Evolutionary conservation across 1,140 invertebrate species (phyloP).

Genomic region (Coelopa frigida): DNA sequence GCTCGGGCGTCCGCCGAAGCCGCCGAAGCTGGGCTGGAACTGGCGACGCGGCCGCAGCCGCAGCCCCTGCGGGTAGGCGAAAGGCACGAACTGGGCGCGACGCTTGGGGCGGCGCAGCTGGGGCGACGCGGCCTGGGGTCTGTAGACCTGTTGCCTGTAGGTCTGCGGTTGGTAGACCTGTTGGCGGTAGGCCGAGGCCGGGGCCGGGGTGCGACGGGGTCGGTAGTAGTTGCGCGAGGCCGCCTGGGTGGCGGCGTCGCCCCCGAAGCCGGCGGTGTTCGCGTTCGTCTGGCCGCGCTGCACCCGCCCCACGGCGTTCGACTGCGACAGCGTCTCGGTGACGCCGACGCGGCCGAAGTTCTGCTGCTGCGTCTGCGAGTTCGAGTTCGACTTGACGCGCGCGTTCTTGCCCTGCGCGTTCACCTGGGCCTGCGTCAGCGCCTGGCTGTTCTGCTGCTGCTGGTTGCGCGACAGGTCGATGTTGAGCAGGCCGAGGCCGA

Average conservation of each 20-base stretch:
- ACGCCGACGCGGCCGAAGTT: constrained; percentile 26
- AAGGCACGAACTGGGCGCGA: constrained; percentile 30
- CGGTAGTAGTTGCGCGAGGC: too few relatives aligned
- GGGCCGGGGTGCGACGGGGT: constrained; percentile 15
- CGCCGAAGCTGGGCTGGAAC: constrained; percentile 19
- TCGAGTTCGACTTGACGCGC: constrained; percentile 22
- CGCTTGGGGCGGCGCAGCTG: constrained; percentile 24
- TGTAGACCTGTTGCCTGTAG: too few relatives aligned
- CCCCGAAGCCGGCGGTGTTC: constrained; percentile 23
- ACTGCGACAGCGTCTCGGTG: constrained; percentile 25
- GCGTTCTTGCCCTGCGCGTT: constrained; percentile 29
- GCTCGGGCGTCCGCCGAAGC: constrained; percentile 10
- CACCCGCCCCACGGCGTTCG: constrained; percentile 29
- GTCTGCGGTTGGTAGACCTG: too few relatives aligned
- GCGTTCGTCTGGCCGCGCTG: constrained; percentile 31
- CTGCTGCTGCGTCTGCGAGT: constrained; percentile 21
- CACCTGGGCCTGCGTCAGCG: constrained; percentile 26
- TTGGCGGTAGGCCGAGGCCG: neutral
- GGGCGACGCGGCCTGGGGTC: neutral
- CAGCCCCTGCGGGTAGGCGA: constrained; percentile 22
- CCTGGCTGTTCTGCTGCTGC: constrained; percentile 6
- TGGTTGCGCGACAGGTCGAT: constrained; percentile 27
- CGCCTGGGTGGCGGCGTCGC: constrained; percentile 22
- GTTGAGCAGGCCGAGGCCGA: constrained; percentile 30
- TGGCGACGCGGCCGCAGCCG: constrained; percentile 17